Base-by-base conservation (phyloP, 37 sponge, comb jelly and placozoan species). In the Ephydatia muelleri region DNA sequence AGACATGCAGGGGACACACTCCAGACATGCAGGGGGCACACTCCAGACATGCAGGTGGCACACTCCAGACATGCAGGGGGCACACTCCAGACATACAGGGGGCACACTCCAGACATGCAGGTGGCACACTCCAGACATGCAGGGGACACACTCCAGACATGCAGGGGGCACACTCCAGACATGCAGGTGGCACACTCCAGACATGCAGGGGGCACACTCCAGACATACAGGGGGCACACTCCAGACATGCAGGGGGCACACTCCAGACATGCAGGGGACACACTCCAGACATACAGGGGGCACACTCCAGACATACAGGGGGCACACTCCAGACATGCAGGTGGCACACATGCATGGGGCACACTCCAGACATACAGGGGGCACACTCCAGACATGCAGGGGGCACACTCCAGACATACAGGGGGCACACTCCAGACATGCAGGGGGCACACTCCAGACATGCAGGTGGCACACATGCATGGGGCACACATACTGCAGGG, bases 401-500 rank as follows among this genome's bases (percentile, higher is more conserved):
- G n/a, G n/a, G n/a, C n/a, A n/a, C n/a, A n/a, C n/a, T n/a, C 0
- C 21, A 25, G 31, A 12, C 32, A 71, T 71, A n/a, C 25, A 14
- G 8, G 13, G 25, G 12, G 32, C 14, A 4, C 6, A 26, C 14
- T 33, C 0, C 21, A 25, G 31, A 12, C 32, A 71, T 71, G 12
- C 25, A 14, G 8, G 13, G 25, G 12, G 32, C 14, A 4, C 6
- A 26, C 14, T 33, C 9, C 31, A 76, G 66, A 13, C 25, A 12
- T 72, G 73, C 29, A 12, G 57, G 19, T 49, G 29, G 31, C 25
- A n/a, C n/a, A n/a, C n/a, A n/a, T n/a, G n/a, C n/a, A n/a, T n/a
- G n/a, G 23, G 4, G 28, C 30, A 25, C 40, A 68, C 82, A 78
- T 47, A 90, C 88, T 94, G 94, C 19, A 94, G 91, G 49, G 84